Conservation (phyloP, 2,888 invertebrate species). For the Campoplex nolae region DNA sequence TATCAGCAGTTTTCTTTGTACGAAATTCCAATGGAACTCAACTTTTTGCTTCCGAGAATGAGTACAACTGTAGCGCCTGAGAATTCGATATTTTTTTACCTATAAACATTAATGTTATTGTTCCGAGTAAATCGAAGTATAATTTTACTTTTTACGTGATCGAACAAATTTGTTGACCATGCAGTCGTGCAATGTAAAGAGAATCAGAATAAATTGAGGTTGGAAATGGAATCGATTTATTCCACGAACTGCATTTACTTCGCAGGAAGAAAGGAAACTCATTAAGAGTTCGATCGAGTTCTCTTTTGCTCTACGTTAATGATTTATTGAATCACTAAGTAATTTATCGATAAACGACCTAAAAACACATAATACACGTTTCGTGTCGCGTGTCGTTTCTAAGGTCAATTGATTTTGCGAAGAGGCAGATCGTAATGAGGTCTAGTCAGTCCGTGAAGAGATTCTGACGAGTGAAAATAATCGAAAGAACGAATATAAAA, state of each 20-base stretch:
- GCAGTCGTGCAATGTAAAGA: conserved; percentile 1
- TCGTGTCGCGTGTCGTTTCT: neutral
- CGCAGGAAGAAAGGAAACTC: conserved; percentile 27
- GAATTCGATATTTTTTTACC: no score
- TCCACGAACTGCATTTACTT: conserved; percentile 1
- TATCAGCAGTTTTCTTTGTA: neutral
- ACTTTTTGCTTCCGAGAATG: no score
- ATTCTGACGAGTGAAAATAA: conserved; percentile 6
- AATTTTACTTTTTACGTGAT: conserved; percentile 2
- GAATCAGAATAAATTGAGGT: neutral
- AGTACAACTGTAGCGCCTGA: no score
- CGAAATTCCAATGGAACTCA: neutral
- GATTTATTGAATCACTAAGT: conserved; percentile 50
- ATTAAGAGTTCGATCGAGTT: conserved; percentile 45
- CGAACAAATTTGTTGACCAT: conserved; percentile 7
- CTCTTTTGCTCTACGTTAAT: conserved; percentile 23
- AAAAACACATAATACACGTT: conserved; percentile 11
- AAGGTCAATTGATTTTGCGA: conserved; percentile 7
- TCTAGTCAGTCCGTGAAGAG: conserved; percentile 31
- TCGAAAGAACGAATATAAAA: neutral
- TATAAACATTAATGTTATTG: no score
- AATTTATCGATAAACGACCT: conserved; percentile 57
- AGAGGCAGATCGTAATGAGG: neutral
- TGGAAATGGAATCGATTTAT: conserved; percentile 39
- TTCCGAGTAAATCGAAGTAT: no score